Evolutionary conservation across 2,888 invertebrate genomes (phyloP), one percentile per base, ranked within the genome.

Genomic region (Idaea dimidiata): DNA sequence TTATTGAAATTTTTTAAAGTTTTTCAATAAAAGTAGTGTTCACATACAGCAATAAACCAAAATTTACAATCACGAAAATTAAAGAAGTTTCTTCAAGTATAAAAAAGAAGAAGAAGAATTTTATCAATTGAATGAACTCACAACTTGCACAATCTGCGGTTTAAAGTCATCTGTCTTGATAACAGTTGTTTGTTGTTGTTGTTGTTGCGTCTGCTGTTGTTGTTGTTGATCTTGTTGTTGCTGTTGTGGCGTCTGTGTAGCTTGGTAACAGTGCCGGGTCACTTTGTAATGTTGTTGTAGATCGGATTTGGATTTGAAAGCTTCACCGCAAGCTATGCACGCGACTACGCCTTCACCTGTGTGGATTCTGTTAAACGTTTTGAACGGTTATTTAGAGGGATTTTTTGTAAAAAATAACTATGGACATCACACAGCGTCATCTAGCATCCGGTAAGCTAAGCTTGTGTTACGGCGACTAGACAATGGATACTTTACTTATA

Each of bases 311-410:
- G 94, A 93, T 73, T 95, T 95, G 84, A 96, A 96, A 16, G 96
- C 95, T 83, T 96, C 96, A 17, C 96, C 96, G 76, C 96, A 96
- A 70, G 95, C 95, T 60, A 95, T 93, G 76, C 96, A 96, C 14
- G 96, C 95, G 68, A 95, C 95, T 0, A 95, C 95, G 58, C 95
- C 95, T 77, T 96, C 96, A 8, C 95, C 96, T 18, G 96, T 96
- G 78, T 96, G 96, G 55, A 96, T 93, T 79, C 95, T 95, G 75
- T 7, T 53, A 17, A 59, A 18, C 55, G 10, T 8, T 56, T 55
- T 55, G 0, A 17, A 55, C 5, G 16, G 7, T 6, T 6, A 17
- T 56, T 56, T 17, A 56, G 18, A n/a, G 33, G 33, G 14, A 33
- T 10, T 33, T 24, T 5, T 24, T 24, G 24, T n/a, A n/a, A n/a